Base-by-base conservation (phyloP, 2,888 invertebrate genomes). In the Agrotis puta region DNA sequence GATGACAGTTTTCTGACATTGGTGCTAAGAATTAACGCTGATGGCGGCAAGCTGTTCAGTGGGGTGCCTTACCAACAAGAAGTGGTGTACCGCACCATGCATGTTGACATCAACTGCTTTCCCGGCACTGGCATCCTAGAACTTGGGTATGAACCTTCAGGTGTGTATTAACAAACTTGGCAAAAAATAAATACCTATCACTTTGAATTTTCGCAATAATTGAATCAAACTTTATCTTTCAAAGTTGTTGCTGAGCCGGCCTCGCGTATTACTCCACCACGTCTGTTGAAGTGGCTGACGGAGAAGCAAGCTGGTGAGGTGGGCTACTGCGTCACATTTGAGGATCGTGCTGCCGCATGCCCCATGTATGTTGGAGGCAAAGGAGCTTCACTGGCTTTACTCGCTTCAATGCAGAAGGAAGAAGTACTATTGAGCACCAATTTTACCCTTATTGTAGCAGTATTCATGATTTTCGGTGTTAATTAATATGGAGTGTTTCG, bases 361-460 rank as follows among this genome's bases (percentile, higher is more conserved):
- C 92, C 97, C 0, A 89, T 91, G 13, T 89, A 97, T 14, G 97
- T 98, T 0, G 98, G 98, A 0, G 98, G 98, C 0, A 98, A 98
- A 91, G 98, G 98, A 14, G 97, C 97, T 2, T 98, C 98, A 3
- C 92, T 98, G 18, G 98, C 98, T 0, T 90, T 97, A 51, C 92
- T 98, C 58, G 88, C 92, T 14, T 93, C 95, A 0, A 82, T 93
- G 24, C 92, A 97, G 66, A 83, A 91, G 22, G 86, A 93, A 56
- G 91, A 96, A 87, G 97, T 97, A 92, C 24, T 20, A 16, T n/a
- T 61, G 0, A 18, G 22, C 0, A 43, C 0, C 11, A 57, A 22
- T 56, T 6, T 58, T 43, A 27, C 11, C 14, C 6, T 18, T 13
- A 7, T 18, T 45, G 48, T 3, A 22, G n/a, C 3, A 53, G 39